Percentiles rank a stretch among this genome's conserved stretches.
phyloP scores from a whole-genome alignment of 1,140 invertebrate species.

The Melitaea cinxia region DNA sequence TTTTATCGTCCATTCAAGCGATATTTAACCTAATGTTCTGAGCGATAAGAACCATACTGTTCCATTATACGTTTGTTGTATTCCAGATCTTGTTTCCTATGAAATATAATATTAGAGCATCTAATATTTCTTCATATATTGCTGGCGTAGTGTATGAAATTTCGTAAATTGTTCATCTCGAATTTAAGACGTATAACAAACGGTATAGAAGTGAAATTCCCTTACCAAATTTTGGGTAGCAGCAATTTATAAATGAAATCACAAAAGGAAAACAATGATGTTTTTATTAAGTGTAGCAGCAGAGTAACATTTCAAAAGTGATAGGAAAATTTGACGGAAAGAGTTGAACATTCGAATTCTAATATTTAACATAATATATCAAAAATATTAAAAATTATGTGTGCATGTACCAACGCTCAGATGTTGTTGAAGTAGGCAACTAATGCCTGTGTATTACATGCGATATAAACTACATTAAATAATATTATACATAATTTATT shows the following conservation, averaged over 20 bases:
- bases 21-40: slow-evolving; percentile 19
- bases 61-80: slow-evolving; percentile 1
- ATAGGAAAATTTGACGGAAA: background rate
- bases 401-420: too few species aligned
- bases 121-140: slow-evolving; percentile 52
- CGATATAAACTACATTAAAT: too few species aligned
- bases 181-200: background rate
- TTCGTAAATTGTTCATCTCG: background rate
- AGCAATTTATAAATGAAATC: slow-evolving; percentile 19
- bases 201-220: background rate
- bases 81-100: slow-evolving; percentile 29
- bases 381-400: too few species aligned
- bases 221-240: background rate
- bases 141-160: slow-evolving; percentile 13
- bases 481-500: too few species aligned
- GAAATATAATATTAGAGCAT: slow-evolving; percentile 45
- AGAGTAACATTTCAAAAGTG: background rate
- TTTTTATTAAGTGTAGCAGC: slow-evolving; percentile 4
- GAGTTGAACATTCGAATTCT: background rate
- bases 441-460: too few species aligned
- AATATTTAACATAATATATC: too few species aligned
- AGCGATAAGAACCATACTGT: background rate
- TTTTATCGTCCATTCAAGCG: background rate
- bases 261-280: slow-evolving; percentile 6
- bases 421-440: too few species aligned